A percentile compares a stretch with the other conserved stretches of the same genome.
Evolutionary conservation across 2,797 vertebrate genomes (phyloP).

Genomic region (Gymnoscopelus braueri): DNA sequence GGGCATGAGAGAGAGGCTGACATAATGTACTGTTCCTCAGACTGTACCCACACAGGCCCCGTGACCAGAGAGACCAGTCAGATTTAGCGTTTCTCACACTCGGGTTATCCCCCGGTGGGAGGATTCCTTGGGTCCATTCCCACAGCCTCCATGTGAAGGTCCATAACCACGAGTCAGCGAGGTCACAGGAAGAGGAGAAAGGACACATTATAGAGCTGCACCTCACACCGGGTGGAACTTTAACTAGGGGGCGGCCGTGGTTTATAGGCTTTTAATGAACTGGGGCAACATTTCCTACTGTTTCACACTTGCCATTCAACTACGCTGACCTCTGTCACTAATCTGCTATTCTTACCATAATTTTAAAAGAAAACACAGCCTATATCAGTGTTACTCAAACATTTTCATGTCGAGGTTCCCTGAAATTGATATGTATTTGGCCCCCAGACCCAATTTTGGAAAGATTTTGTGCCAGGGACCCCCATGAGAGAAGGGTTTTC

Average conservation of each 20-base stretch:
- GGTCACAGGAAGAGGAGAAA: slow-evolving; percentile 43
- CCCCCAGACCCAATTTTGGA: not conserved
- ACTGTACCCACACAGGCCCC: slow-evolving; percentile 53
- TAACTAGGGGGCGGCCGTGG: slow-evolving; percentile 18
- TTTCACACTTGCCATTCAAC: slow-evolving; percentile 20
- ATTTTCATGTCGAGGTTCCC: too few relatives aligned
- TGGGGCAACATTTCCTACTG: not conserved
- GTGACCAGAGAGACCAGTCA: slow-evolving; percentile 56
- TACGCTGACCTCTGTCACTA: not conserved
- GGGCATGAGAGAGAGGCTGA: slow-evolving; percentile 60
- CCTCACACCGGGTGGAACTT: slow-evolving; percentile 50
- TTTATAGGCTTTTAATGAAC: slow-evolving; percentile 32
- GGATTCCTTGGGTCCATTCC: slow-evolving; percentile 65
- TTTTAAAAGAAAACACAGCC: too few relatives aligned
- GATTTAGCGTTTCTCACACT: slow-evolving; percentile 62
- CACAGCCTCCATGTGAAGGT: slow-evolving; percentile 68
- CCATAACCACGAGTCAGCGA: slow-evolving; percentile 36
- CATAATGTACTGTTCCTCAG: slow-evolving; percentile 41
- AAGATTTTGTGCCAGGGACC: too few relatives aligned
- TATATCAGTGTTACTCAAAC: too few relatives aligned
- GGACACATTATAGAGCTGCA: slow-evolving; percentile 27
- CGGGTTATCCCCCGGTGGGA: slow-evolving; percentile 61
- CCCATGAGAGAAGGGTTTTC: too few relatives aligned
- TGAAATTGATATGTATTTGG: not conserved
- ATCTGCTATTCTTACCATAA: not conserved